Base-by-base conservation (phyloP, 2,113 vertebrate genomes). In the Triplophysa rosa region DNA sequence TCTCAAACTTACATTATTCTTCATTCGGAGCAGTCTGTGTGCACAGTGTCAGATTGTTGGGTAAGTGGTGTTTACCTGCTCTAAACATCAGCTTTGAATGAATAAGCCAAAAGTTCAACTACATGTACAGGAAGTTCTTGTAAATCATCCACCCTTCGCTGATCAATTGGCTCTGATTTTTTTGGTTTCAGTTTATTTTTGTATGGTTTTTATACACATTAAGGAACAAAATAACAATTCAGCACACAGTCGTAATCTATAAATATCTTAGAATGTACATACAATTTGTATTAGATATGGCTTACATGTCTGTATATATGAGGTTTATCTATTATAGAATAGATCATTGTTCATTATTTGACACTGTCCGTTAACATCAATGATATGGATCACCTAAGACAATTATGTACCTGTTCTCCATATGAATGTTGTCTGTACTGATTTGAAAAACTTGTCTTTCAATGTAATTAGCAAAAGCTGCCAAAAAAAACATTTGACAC, bases 211-310 rank as follows among this genome's bases (percentile, higher is more conserved):
- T 65, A 37, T 77, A 76, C 59, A 76, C 29, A 73, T 73, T 40
- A 77, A 24, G 37, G 42, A 64, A 33, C 61, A 76, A 49, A 65
- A 54, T 64, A 59, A 45, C 19, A 63, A 47, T 62, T 58, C 49
- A 67, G 49, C 65, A 47, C 23, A 19, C 66, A 79, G 23, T 62
- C 65, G 49, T 69, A 61, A 69, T 66, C 56, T 79, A 79, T 79
- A 79, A 69, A 79, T 79, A 77, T 77, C 33, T 67, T 69, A 77
- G 62, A 77, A 67, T 79, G 77, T 79, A 79, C 77, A 79, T 79
- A 79, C 1, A 69, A 62, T 79, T 79, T 79, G 74, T 77, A 77
- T 65, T 77, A 64, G 62, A 77, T 79, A 79, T 62, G 49, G 56
- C 77, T 69, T 79, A 62, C 42, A 78, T 69, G 77, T 78, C 45